Percentiles rank a stretch among this genome's conserved stretches.
These are phyloP conservation scores for Lithobates pipiens DNA, from an alignment of 2,797 vertebrate species.

Conservation along the genomic window DNA sequence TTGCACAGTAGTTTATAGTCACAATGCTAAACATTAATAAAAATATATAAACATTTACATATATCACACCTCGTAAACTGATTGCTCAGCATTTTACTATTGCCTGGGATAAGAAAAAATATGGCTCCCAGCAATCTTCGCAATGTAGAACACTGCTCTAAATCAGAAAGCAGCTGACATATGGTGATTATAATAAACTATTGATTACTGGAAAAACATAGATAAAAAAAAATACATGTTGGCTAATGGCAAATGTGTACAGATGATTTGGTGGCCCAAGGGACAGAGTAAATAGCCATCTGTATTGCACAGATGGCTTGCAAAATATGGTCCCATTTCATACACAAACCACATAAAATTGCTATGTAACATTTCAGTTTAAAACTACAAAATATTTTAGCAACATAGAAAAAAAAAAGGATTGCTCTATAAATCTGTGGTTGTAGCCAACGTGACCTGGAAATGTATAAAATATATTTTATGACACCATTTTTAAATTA, in stretches of 20 bases:
- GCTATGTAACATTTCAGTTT: not conserved
- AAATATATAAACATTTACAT: not conserved
- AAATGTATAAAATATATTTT: not conserved
- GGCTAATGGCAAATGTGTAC: not conserved
- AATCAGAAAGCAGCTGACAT: conserved; percentile 1
- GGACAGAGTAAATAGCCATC: not conserved
- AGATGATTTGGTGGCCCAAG: not conserved
- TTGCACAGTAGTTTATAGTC: too few species aligned
- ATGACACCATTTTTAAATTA: not conserved
- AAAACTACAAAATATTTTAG: conserved; percentile 6
- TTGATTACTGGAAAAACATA: not conserved
- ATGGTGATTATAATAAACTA: not conserved
- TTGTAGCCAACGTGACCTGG: not conserved
- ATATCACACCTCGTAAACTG: not conserved
- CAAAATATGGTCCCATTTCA: not conserved
- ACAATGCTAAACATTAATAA: not conserved
- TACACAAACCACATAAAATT: conserved; percentile 14
- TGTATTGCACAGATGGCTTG: conserved; percentile 5
- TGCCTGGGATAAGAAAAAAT: not conserved
- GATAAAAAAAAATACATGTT: not conserved
- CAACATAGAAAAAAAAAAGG: not conserved
- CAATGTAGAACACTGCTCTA: not conserved
- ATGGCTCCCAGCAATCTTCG: not conserved
- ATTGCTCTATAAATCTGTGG: not conserved
- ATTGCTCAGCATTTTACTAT: not conserved